Evolutionary conservation across 1,140 invertebrate species (phyloP).

Genomic region (Drosophila novamexicana): DNA sequence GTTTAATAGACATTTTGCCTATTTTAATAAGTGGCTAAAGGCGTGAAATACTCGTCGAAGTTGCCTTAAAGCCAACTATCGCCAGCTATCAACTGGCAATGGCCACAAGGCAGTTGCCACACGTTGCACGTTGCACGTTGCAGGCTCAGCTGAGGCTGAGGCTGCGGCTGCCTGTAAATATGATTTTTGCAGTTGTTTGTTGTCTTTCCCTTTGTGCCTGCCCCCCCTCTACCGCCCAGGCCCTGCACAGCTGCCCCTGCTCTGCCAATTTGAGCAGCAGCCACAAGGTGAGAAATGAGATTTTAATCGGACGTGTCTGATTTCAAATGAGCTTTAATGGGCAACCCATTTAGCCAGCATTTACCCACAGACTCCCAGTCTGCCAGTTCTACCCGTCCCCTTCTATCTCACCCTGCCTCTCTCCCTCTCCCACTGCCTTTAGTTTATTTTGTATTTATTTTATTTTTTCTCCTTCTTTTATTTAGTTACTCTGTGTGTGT

Average conservation of each 20-base stretch:
- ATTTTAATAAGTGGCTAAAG: conserved; percentile 82
- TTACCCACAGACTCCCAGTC: conserved; percentile 52
- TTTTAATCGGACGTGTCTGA: conserved; percentile 85
- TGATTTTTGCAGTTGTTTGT: conserved; percentile 78
- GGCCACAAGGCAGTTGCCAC: conserved; percentile 36
- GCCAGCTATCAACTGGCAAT: conserved; percentile 54
- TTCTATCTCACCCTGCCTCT: no score
- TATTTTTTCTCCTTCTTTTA: conserved; percentile 18
- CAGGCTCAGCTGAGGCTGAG: conserved; percentile 6
- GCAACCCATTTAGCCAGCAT: conserved; percentile 79
- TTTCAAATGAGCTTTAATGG: conserved; percentile 85
- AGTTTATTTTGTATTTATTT: conserved; percentile 49
- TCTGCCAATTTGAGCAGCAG: conserved; percentile 71
- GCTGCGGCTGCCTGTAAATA: conserved; percentile 51
- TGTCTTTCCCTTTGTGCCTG: conserved; percentile 49
- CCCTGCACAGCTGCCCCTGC: background rate
- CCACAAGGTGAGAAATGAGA: conserved; percentile 84
- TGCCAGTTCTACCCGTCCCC: background rate
- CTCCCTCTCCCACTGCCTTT: background rate
- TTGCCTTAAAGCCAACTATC: conserved; percentile 50
- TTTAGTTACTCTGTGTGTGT: no score
- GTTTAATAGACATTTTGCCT: conserved; percentile 80
- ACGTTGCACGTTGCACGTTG: conserved; percentile 43
- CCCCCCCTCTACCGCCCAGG: background rate
- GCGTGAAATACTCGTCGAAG: conserved; percentile 72